Conservation (phyloP, 2,113 vertebrate genomes). For the Calidris pugnax region DNA sequence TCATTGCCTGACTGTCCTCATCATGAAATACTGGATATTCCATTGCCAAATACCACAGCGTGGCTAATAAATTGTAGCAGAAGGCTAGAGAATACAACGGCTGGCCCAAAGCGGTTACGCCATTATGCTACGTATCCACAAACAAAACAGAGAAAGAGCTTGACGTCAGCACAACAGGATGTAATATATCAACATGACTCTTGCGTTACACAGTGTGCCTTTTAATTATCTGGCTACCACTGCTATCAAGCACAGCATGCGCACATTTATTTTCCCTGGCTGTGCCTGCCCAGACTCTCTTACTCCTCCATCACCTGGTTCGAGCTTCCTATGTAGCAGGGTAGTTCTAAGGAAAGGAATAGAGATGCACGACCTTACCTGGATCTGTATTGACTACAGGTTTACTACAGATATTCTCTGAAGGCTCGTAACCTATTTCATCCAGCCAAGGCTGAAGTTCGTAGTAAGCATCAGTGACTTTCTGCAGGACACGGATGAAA, state of each 20-base stretch:
- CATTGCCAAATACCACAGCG: not conserved
- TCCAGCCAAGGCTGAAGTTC: conserved; percentile 89
- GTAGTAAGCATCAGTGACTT: conserved; percentile 86
- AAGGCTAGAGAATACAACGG: not conserved
- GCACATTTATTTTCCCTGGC: not conserved
- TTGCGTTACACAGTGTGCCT: not conserved
- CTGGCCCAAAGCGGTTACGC: not conserved
- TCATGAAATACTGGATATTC: not conserved
- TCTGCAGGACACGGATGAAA: conserved; percentile 83
- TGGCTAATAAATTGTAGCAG: not conserved
- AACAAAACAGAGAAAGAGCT: not conserved
- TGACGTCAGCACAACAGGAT: not conserved
- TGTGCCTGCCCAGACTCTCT: not conserved
- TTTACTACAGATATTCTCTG: conserved; percentile 69
- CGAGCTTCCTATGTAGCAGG: not conserved
- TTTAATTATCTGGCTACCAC: not conserved
- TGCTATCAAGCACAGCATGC: not conserved
- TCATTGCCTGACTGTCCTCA: not conserved
- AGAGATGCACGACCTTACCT: conserved; percentile 72
- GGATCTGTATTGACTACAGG: conserved; percentile 89
- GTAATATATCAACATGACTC: not conserved
- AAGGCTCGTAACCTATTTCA: conserved; percentile 82
- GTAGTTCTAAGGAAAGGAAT: not conserved
- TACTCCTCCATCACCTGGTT: not conserved
- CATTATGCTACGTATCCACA: not conserved